Evolutionary conservation across 2,113 vertebrate genomes (phyloP).

Genomic region (Zosterops hypoxanthus): DNA sequence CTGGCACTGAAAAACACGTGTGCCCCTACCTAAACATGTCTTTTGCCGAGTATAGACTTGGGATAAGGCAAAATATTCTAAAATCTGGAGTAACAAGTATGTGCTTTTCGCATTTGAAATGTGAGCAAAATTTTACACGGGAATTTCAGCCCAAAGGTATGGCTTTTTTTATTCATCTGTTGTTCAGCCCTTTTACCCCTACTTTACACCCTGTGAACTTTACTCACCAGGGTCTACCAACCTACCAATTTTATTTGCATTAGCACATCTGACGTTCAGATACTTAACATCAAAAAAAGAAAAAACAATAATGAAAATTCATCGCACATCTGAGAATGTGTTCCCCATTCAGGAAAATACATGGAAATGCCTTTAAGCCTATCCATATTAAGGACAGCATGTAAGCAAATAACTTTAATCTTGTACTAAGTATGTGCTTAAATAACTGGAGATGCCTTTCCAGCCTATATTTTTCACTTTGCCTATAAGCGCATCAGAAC

Average conservation of each 20-base stretch:
- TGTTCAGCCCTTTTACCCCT: background rate
- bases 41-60: background rate
- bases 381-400: slow-evolving; percentile 44
- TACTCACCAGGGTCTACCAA: background rate
- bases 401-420: slow-evolving; percentile 65
- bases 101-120: background rate
- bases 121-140: background rate
- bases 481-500: slow-evolving; percentile 25
- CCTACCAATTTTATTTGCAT: background rate
- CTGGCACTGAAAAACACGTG: background rate
- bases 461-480: background rate
- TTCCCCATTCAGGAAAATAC: slow-evolving; percentile 36
- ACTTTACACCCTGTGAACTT: background rate
- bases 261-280: background rate
- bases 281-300: background rate
- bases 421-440: slow-evolving; percentile 54
- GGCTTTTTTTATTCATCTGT: background rate
- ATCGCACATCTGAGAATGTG: background rate
- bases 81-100: background rate
- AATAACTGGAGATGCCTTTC: slow-evolving; percentile 49
- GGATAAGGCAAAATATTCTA: background rate
- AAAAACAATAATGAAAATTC: slow-evolving; percentile 37
- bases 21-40: background rate
- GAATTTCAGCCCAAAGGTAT: background rate
- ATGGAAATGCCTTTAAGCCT: slow-evolving; percentile 51